phyloP scores from a whole-genome alignment of 2,797 vertebrate species.

The Mustela erminea region DNA sequence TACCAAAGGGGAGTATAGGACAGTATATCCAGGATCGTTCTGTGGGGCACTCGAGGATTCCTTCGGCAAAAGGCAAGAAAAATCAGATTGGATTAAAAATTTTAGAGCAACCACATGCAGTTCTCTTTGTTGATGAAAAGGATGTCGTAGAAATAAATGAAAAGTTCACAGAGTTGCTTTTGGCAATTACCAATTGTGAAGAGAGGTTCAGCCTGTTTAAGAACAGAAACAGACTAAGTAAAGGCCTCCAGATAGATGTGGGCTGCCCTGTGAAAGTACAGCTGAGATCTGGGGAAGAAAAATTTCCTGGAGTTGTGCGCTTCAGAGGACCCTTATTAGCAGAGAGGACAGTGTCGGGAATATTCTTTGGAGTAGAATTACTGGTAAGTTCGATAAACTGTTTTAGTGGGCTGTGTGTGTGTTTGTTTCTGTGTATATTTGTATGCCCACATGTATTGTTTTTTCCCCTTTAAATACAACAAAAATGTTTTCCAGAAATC shows the following conservation, averaged over 20 bases:
- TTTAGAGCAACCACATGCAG: conserved; percentile 95
- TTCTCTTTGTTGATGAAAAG: conserved; percentile 96
- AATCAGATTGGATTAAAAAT: conserved; percentile 94
- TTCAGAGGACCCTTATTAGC: conserved; percentile 97
- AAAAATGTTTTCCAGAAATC: not conserved
- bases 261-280: conserved; percentile 96
- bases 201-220: conserved; percentile 95
- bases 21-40: conserved; percentile 97
- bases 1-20: conserved; percentile 96
- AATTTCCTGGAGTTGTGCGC: conserved; percentile 96
- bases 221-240: conserved; percentile 93
- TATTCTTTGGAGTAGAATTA: conserved; percentile 98
- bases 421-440: not conserved
- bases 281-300: conserved; percentile 95
- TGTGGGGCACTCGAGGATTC: conserved; percentile 93
- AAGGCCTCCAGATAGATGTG: conserved; percentile 95
- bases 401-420: not conserved
- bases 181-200: conserved; percentile 99
- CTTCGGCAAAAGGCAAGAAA: conserved; percentile 96
- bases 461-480: not conserved
- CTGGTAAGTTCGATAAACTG: conserved; percentile 92
- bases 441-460: too few relatives aligned
- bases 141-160: conserved; percentile 96
- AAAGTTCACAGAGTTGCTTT: conserved; percentile 95
- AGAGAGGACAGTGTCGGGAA: conserved; percentile 95